Conservation (phyloP, 1,140 invertebrate species). For the Oscheius sp. region DNA sequence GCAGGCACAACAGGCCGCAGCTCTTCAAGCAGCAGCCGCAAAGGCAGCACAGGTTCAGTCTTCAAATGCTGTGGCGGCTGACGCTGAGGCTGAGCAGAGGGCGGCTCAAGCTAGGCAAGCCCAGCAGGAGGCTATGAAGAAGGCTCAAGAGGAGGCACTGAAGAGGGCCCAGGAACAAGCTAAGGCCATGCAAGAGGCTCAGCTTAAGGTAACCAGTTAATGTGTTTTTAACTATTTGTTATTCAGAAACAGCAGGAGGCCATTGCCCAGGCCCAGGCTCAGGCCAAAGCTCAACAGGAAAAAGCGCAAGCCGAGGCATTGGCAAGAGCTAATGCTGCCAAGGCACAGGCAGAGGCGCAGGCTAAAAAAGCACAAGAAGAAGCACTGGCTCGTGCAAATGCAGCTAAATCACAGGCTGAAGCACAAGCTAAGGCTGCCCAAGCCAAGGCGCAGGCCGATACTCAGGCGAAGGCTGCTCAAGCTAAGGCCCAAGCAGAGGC, state of each 20-base stretch:
- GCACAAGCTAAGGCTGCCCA: neutral
- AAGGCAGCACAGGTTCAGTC: constrained; percentile 26
- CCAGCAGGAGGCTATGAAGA: constrained; percentile 33
- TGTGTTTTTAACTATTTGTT: neutral
- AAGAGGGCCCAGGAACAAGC: constrained; percentile 3
- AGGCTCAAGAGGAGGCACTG: constrained; percentile 30
- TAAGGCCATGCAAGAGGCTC: neutral
- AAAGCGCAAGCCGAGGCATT: constrained; percentile 1
- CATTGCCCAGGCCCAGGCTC: constrained; percentile 24
- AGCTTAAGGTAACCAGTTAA: neutral
- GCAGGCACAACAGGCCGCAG: constrained; percentile 36
- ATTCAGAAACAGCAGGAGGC: constrained; percentile 5
- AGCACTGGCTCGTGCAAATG: neutral
- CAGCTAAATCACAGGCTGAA: neutral
- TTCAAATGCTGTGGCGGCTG: constrained; percentile 5
- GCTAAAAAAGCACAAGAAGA: neutral
- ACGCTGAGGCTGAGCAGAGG: too few species aligned
- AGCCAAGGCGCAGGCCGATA: too few species aligned
- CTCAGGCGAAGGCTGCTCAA: too few species aligned
- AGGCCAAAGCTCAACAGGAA: constrained; percentile 10
- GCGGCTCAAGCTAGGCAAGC: constrained; percentile 1
- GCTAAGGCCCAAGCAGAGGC: constrained; percentile 17
- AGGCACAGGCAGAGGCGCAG: constrained; percentile 20
- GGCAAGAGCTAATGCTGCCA: constrained; percentile 9
- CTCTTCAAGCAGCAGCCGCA: constrained; percentile 29